A percentile compares a stretch with the other conserved stretches of the same genome.
These are phyloP conservation scores for Tachina grossa DNA, from an alignment of 2,888 invertebrate genomes.

Conservation along the genomic window DNA sequence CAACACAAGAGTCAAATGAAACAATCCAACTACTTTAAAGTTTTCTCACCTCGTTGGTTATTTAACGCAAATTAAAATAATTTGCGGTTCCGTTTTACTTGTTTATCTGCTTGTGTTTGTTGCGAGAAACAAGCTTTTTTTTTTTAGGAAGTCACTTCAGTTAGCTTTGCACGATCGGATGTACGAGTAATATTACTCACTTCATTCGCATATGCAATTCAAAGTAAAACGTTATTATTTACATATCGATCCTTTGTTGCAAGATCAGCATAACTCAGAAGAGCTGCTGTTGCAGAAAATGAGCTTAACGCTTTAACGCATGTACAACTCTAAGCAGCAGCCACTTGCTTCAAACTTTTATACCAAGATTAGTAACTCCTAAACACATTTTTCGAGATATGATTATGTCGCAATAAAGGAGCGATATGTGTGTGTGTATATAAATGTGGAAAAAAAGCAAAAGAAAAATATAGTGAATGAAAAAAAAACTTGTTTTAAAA, in stretches of 20 bases:
- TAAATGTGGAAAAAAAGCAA: not conserved
- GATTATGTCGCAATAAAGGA: no score
- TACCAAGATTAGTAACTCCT: no score
- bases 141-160: conserved; percentile 62
- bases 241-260: not conserved
- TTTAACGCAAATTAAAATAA: conserved; percentile 76
- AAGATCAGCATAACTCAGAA: no score
- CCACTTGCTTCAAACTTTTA: no score
- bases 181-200: conserved; percentile 41
- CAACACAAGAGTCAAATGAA: conserved; percentile 8
- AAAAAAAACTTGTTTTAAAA: conserved; percentile 55
- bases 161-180: conserved; percentile 61
- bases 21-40: conserved; percentile 55
- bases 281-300: no score
- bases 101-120: conserved; percentile 13
- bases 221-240: conserved; percentile 30
- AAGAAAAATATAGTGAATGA: conserved; percentile 10
- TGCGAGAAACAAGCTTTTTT: conserved; percentile 54
- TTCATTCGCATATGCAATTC: not conserved
- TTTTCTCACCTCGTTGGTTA: conserved; percentile 74
- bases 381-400: no score
- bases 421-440: no score
- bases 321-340: no score
- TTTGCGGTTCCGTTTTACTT: conserved; percentile 73
- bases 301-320: no score